phyloP scores from a whole-genome alignment of 2,797 vertebrate genomes.

The Microctenopoma steveboyesi region DNA sequence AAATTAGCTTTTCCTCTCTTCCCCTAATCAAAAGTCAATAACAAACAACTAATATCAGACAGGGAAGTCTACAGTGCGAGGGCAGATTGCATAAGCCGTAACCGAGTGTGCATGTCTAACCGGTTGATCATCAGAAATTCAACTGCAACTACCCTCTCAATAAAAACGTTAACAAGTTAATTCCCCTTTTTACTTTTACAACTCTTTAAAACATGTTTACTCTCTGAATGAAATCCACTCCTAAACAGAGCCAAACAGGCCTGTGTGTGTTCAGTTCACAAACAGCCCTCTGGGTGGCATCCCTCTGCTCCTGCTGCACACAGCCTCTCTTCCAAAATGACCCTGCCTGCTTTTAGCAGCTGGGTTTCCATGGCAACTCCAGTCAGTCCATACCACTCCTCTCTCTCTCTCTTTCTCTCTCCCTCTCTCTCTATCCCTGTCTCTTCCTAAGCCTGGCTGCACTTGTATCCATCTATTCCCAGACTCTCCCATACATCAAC shows the following conservation, averaged over 20 bases:
- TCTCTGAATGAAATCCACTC: not conserved
- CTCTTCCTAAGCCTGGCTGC: conserved; percentile 70
- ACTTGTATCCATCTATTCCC: conserved; percentile 75
- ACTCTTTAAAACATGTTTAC: conserved; percentile 6
- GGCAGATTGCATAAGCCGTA: conserved; percentile 47
- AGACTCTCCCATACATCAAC: conserved; percentile 72
- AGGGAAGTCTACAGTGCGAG: conserved; percentile 32
- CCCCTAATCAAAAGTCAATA: conserved; percentile 69
- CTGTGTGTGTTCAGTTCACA: conserved; percentile 53
- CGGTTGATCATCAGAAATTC: conserved; percentile 6
- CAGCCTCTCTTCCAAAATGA: conserved; percentile 69
- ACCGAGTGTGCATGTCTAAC: not conserved
- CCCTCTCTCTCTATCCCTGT: conserved; percentile 20
- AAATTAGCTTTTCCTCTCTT: conserved; percentile 66
- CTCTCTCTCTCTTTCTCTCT: conserved; percentile 20
- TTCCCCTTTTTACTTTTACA: not conserved
- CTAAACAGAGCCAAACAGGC: conserved; percentile 8
- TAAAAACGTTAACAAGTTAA: not conserved
- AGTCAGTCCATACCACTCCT: conserved; percentile 76
- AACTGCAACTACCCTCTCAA: not conserved
- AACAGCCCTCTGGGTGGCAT: conserved; percentile 71
- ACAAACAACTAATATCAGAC: conserved; percentile 52
- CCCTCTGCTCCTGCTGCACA: conserved; percentile 57
- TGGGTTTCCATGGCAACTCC: conserved; percentile 83
- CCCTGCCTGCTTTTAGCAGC: conserved; percentile 82